Conservation (phyloP, 2,888 invertebrate genomes). For the Drosophila neotestacea region DNA sequence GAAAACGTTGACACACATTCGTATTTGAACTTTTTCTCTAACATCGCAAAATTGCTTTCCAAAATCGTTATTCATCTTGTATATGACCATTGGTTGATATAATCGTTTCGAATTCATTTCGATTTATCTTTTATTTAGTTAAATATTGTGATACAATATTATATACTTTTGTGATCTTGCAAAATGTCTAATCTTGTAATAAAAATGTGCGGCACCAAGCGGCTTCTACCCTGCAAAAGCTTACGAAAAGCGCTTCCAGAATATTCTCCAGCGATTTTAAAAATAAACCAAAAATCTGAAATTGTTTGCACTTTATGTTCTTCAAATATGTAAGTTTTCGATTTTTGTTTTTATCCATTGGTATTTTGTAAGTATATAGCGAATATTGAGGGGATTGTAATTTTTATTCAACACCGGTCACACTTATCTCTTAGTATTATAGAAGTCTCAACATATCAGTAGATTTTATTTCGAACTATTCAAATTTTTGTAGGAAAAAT, state of each 20-base stretch:
- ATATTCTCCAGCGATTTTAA: conserved; percentile 43
- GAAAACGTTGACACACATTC: conserved; percentile 77
- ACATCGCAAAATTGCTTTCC: conserved; percentile 54
- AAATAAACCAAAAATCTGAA: conserved; percentile 27
- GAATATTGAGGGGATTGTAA: background rate
- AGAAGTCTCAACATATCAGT: background rate
- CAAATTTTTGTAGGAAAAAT: background rate
- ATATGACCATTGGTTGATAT: conserved; percentile 40
- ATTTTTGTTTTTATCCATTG: background rate
- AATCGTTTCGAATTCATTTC: conserved; percentile 28
- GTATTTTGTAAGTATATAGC: background rate
- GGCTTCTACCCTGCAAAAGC: conserved; percentile 61
- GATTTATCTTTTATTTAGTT: conserved; percentile 29
- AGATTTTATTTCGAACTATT: background rate
- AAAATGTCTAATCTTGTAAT: conserved; percentile 20
- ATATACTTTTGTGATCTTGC: conserved; percentile 25
- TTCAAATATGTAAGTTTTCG: background rate
- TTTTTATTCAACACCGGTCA: background rate
- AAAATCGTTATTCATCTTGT: conserved; percentile 43
- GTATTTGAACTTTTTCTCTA: conserved; percentile 67
- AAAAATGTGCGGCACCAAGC: conserved; percentile 45
- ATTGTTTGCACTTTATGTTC: conserved; percentile 56
- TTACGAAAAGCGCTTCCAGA: conserved; percentile 46
- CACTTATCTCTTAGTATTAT: background rate
- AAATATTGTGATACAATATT: conserved; percentile 8